These are phyloP conservation scores for Nymphicus hollandicus DNA, from an alignment of 2,113 vertebrate species.

Conservation along the genomic window DNA sequence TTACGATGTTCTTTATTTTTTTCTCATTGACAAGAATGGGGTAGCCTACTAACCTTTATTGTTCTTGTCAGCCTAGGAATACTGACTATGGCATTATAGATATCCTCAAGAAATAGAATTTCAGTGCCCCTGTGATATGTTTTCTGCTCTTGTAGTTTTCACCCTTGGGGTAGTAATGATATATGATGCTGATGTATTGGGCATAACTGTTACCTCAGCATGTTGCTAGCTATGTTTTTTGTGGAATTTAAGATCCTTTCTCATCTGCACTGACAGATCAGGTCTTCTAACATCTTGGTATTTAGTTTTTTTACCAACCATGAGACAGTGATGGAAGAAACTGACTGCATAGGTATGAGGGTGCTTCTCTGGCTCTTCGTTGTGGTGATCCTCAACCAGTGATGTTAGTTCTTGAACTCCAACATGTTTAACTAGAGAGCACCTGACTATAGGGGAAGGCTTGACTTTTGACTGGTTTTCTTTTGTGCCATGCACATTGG, in stretches of 20 bases:
- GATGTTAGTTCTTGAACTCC: not conserved
- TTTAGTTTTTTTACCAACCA: not conserved
- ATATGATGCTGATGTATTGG: not conserved
- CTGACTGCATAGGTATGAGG: not conserved
- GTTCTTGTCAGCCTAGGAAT: not conserved
- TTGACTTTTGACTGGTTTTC: not conserved
- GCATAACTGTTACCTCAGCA: slow-evolving; percentile 37
- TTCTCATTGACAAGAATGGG: not conserved
- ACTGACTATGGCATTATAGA: not conserved
- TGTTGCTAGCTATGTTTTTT: not conserved
- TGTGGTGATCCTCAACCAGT: not conserved
- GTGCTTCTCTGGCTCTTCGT: not conserved
- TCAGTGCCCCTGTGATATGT: not conserved
- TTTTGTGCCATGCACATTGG: not conserved
- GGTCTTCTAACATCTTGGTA: not conserved
- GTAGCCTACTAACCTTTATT: not conserved
- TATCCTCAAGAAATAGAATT: not conserved
- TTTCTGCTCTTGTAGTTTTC: slow-evolving; percentile 13
- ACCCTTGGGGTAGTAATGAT: not conserved
- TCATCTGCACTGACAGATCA: not conserved
- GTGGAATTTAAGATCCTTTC: not conserved
- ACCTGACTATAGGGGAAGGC: not conserved
- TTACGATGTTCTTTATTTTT: not conserved
- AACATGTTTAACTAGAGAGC: not conserved
- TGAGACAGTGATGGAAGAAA: not conserved